Percentiles rank a stretch among this genome's conserved stretches.
These are phyloP conservation scores for Craseonycteris thonglongyai DNA, from an alignment of 2,113 vertebrate genomes.

Conservation along the genomic window DNA sequence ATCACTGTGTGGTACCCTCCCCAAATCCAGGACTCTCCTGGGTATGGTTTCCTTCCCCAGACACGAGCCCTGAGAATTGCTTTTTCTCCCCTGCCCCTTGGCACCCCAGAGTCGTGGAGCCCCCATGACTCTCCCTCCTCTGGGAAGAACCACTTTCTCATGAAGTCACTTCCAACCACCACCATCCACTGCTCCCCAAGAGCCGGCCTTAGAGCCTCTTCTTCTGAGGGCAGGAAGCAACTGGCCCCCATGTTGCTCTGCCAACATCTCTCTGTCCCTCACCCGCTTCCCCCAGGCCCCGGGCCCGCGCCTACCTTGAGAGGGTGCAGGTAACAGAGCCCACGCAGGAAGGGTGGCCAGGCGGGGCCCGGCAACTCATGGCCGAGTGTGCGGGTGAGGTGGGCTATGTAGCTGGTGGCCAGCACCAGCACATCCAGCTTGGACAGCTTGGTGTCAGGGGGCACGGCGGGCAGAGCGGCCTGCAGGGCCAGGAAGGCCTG, in stretches of 20 bases:
- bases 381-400: slow-evolving; percentile 84
- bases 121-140: neutral
- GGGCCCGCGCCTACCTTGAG: slow-evolving; percentile 79
- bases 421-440: slow-evolving; percentile 88
- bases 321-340: slow-evolving; percentile 84
- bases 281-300: neutral
- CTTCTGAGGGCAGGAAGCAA: neutral
- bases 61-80: neutral
- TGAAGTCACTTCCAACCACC: neutral
- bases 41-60: neutral
- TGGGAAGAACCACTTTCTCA: neutral
- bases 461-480: slow-evolving; percentile 85
- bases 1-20: accelerated
- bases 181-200: neutral
- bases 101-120: neutral
- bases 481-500: slow-evolving; percentile 89
- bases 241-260: neutral
- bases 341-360: slow-evolving; percentile 63
- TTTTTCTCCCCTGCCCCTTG: neutral
- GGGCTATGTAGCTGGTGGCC: slow-evolving; percentile 89
- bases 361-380: slow-evolving; percentile 60
- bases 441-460: slow-evolving; percentile 88
- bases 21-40: neutral
- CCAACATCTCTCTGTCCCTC: neutral
- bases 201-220: neutral